Evolutionary conservation across 2,888 invertebrate species (phyloP).

Genomic region (Bugulina stolonifera): DNA sequence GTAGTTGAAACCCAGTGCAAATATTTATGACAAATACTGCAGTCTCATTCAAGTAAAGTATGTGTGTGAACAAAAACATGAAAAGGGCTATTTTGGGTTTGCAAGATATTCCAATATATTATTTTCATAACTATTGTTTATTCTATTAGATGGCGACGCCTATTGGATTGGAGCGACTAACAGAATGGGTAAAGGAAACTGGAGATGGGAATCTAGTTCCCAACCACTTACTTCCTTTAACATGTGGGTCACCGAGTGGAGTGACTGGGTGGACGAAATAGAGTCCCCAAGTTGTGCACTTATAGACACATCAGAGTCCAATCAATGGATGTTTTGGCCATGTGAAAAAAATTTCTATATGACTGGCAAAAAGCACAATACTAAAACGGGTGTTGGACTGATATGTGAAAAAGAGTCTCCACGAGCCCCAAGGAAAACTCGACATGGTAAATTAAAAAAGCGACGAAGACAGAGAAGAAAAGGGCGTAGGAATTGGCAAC

Average conservation of each 20-base stretch:
- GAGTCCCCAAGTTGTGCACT: conserved; percentile 15
- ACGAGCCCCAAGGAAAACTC: background rate
- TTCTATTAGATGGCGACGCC: background rate
- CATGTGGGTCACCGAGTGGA: conserved; percentile 1
- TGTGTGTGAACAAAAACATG: no score
- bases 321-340: conserved; percentile 25
- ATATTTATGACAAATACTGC: no score
- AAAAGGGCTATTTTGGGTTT: no score
- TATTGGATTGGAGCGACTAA: conserved; percentile 23
- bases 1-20: no score
- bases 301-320: background rate
- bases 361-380: background rate
- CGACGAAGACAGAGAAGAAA: background rate
- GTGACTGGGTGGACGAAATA: conserved; percentile 1
- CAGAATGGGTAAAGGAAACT: background rate
- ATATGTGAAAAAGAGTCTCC: conserved; percentile 14
- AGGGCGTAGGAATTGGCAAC: background rate
- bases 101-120: no score
- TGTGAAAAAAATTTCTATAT: conserved; percentile 12
- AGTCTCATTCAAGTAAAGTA: no score
- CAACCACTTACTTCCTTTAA: background rate
- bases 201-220: conserved; percentile 16
- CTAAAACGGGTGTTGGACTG: background rate
- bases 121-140: no score
- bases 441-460: background rate